A percentile compares a stretch with the other conserved stretches of the same genome.
These are phyloP conservation scores for Camponotus fellah DNA, from an alignment of 2,888 invertebrate genomes.

Conservation along the genomic window DNA sequence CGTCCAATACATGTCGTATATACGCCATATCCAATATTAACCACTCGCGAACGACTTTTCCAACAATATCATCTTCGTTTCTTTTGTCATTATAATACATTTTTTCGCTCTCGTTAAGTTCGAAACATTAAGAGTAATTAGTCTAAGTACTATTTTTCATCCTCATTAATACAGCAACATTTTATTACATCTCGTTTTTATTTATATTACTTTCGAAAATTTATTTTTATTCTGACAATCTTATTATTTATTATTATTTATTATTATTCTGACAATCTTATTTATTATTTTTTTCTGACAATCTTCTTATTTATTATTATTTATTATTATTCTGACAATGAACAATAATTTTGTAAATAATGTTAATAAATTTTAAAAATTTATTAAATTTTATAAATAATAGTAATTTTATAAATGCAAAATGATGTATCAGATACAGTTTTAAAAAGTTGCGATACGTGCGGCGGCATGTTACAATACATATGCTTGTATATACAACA, in stretches of 20 bases:
- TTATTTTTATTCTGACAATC: neutral
- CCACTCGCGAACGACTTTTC: neutral
- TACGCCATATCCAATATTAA: conserved; percentile 29
- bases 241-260: no score
- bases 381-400: no score
- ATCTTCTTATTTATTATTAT: no score
- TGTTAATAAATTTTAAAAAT: no score
- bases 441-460: conserved; percentile 7
- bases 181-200: neutral
- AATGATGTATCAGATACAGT: neutral
- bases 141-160: neutral
- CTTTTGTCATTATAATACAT: conserved; percentile 10
- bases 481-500: conserved; percentile 16
- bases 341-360: neutral
- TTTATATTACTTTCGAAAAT: conserved; percentile 4
- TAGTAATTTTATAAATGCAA: neutral
- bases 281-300: no score
- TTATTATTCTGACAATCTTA: no score
- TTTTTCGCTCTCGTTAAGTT: neutral
- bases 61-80: neutral
- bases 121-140: neutral
- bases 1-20: neutral
- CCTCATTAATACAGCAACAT: neutral
- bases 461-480: conserved; percentile 21
- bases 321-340: neutral